Percentiles rank a stretch among this genome's conserved stretches.
Conservation (phyloP, 2,113 vertebrate genomes). For the Amia ocellicauda region DNA sequence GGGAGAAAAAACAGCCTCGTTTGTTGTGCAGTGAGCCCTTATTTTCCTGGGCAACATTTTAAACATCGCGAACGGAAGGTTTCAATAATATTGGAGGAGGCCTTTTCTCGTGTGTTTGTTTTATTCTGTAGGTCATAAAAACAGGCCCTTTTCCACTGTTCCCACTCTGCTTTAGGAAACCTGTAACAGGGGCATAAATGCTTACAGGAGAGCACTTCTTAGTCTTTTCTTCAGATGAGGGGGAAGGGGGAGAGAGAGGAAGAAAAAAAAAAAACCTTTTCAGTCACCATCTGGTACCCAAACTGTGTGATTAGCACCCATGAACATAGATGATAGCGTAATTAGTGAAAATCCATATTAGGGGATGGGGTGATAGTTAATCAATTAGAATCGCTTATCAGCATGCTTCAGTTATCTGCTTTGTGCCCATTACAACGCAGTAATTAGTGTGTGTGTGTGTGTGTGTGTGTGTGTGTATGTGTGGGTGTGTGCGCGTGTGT, state of each 20-base stretch:
- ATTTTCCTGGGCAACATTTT: too few species aligned
- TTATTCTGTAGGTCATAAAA: too few species aligned
- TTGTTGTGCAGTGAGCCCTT: not conserved
- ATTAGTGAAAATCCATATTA: constrained; percentile 35
- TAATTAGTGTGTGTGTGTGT: too few species aligned
- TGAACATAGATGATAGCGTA: constrained; percentile 17
- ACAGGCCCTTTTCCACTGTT: too few species aligned
- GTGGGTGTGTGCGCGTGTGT: too few species aligned
- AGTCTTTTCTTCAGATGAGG: constrained; percentile 9
- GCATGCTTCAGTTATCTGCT: constrained; percentile 37
- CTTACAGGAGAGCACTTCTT: not conserved
- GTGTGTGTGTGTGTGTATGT: too few species aligned
- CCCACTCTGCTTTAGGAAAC: too few species aligned
- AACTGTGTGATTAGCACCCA: constrained; percentile 20
- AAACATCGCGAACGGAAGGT: too few species aligned
- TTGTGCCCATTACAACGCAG: constrained; percentile 34
- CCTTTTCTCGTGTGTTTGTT: too few species aligned
- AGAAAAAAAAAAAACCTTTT: constrained; percentile 2
- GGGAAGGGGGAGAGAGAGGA: not conserved
- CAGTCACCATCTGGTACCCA: constrained; percentile 28
- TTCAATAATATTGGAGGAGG: too few species aligned
- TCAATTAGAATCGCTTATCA: constrained; percentile 39
- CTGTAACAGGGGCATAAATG: too few species aligned
- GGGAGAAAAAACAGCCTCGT: not conserved
- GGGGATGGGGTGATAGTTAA: constrained; percentile 35